A percentile compares a stretch with the other conserved stretches of the same genome.
phyloP scores from a whole-genome alignment of 64 coral and sea anemone genomes.

The Pocillopora damicornis region DNA sequence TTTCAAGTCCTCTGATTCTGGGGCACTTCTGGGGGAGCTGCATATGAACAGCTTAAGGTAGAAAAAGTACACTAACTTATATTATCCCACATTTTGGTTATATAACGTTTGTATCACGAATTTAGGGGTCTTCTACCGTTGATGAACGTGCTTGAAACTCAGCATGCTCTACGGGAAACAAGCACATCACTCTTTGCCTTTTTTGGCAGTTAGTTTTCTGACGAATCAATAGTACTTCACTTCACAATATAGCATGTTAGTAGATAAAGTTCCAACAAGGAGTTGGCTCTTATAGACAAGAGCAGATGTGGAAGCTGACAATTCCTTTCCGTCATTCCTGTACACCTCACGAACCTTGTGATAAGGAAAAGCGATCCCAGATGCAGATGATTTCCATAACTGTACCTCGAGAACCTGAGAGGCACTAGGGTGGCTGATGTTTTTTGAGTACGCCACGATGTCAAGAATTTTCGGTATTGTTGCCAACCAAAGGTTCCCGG shows the following conservation, averaged over 20 bases:
- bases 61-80: too few species aligned
- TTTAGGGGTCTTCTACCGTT: too few species aligned
- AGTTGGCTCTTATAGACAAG: slow-evolving; percentile 60
- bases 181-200: too few species aligned
- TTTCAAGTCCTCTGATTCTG: too few species aligned
- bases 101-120: too few species aligned
- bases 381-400: slow-evolving; percentile 26
- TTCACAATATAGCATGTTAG: slow-evolving; percentile 74
- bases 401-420: slow-evolving; percentile 61
- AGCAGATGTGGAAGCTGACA: slow-evolving; percentile 22
- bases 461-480: slow-evolving; percentile 22
- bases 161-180: too few species aligned
- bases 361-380: slow-evolving; percentile 32
- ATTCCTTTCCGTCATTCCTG: slow-evolving; percentile 57
- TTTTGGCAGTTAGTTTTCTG: background rate
- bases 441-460: slow-evolving; percentile 29
- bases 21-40: too few species aligned
- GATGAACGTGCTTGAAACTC: too few species aligned
- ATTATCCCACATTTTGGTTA: too few species aligned
- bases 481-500: slow-evolving; percentile 54
- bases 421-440: slow-evolving; percentile 58
- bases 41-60: too few species aligned
- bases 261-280: slow-evolving; percentile 52
- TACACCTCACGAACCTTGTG: slow-evolving; percentile 74
- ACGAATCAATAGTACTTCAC: slow-evolving; percentile 30